Conservation (phyloP, 2,797 vertebrate species). For the Eulemur mongoz region DNA sequence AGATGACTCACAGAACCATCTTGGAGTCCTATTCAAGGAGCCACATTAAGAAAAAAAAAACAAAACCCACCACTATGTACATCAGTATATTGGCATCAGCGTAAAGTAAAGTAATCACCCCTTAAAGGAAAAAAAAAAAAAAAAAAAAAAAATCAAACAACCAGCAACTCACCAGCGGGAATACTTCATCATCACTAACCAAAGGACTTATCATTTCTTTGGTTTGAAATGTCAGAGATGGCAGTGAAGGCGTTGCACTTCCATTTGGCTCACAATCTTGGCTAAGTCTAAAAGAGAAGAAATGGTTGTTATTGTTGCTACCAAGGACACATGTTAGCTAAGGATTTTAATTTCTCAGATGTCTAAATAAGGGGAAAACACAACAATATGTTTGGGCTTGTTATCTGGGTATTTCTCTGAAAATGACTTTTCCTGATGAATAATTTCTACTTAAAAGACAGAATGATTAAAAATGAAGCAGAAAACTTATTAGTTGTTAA, state of each 20-base stretch:
- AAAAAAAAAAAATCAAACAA: neutral
- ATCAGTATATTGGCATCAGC: neutral
- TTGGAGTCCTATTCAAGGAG: neutral
- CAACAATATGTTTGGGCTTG: neutral
- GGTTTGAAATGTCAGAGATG: slow-evolving; percentile 15
- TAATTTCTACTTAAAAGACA: neutral
- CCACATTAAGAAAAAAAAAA: neutral
- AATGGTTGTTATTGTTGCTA: neutral
- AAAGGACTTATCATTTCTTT: slow-evolving; percentile 61
- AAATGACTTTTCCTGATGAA: slow-evolving; percentile 21
- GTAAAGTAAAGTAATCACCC: neutral
- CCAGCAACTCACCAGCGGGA: slow-evolving; percentile 79
- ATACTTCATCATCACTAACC: slow-evolving; percentile 59
- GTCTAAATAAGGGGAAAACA: neutral
- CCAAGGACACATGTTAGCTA: neutral
- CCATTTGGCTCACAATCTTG: slow-evolving; percentile 58
- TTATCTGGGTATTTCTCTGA: slow-evolving; percentile 34
- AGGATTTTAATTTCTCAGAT: slow-evolving; percentile 22
- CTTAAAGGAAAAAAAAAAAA: neutral
- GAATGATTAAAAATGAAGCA: neutral
- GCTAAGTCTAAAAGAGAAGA: slow-evolving; percentile 57
- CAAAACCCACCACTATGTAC: neutral
- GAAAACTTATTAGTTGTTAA: neutral
- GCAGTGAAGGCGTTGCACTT: slow-evolving; percentile 17
- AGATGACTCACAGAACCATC: neutral